These are phyloP conservation scores for Neria commutata DNA, from an alignment of 2,888 invertebrate genomes.

Conservation along the genomic window DNA sequence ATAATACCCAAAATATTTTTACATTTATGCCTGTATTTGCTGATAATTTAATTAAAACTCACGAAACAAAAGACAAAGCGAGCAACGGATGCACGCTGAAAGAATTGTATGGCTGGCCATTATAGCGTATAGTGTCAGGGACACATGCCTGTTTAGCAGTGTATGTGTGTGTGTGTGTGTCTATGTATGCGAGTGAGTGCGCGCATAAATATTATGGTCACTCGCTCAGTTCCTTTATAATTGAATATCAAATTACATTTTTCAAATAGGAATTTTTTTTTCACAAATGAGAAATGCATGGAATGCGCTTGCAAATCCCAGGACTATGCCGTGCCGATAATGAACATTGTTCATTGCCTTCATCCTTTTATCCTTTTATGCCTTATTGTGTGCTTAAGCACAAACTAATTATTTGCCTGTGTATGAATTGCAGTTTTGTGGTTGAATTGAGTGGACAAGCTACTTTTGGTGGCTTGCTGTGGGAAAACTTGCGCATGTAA, in stretches of 20 bases:
- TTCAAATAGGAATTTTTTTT: background rate
- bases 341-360: no score
- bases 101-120: no score
- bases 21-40: slow-evolving; percentile 15
- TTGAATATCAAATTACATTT: slow-evolving; percentile 28
- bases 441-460: background rate
- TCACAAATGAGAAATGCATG: slow-evolving; percentile 2
- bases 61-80: background rate
- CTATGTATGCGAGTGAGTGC: no score
- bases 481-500: no score
- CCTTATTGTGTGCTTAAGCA: background rate
- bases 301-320: slow-evolving; percentile 6
- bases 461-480: background rate
- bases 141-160: background rate
- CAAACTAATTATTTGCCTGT: slow-evolving; percentile 1
- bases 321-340: background rate
- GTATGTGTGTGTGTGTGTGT: no score
- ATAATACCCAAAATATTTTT: slow-evolving; percentile 27
- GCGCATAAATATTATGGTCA: slow-evolving; percentile 1
- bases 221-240: slow-evolving; percentile 18
- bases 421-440: background rate
- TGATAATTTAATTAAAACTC: slow-evolving; percentile 11
- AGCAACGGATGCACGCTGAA: background rate
- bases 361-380: no score
- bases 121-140: background rate